These are phyloP conservation scores for Datnioides undecimradiatus DNA, from an alignment of 2,113 vertebrate genomes.

Conservation along the genomic window DNA sequence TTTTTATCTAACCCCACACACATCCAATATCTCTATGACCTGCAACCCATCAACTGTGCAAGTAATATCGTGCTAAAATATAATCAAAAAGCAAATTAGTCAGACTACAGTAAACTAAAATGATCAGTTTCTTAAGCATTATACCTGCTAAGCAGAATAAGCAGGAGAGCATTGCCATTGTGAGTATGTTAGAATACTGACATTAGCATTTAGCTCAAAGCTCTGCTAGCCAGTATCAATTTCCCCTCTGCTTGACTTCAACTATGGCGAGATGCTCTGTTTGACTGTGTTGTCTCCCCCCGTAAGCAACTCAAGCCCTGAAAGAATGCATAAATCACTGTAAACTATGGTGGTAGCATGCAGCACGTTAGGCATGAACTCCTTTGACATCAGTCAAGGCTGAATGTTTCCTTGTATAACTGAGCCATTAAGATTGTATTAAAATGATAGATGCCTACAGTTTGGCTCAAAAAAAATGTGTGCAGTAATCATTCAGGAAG, in stretches of 20 bases:
- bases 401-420: constrained; percentile 5
- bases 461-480: background rate
- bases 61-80: background rate
- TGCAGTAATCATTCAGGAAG: background rate
- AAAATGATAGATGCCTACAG: constrained; percentile 9
- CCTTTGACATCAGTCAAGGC: constrained; percentile 7
- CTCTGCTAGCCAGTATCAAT: too few relatives aligned
- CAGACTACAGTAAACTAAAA: too few relatives aligned
- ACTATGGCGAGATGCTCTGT: too few relatives aligned
- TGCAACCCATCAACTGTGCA: background rate
- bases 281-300: background rate
- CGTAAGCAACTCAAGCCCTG: background rate
- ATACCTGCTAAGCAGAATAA: background rate
- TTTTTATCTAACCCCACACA: too few relatives aligned
- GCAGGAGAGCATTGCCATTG: background rate
- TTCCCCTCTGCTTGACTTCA: too few relatives aligned
- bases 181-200: background rate
- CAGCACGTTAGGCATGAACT: constrained; percentile 12
- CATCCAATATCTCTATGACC: too few relatives aligned
- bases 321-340: constrained; percentile 25
- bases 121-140: too few relatives aligned
- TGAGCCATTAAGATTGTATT: constrained; percentile 12
- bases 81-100: background rate
- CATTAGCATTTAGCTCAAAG: background rate
- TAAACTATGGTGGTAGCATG: constrained; percentile 9